Evolutionary conservation across 2,888 invertebrate genomes (phyloP), one percentile per base, ranked within the genome.

Genomic region (Eilema griseolum): DNA sequence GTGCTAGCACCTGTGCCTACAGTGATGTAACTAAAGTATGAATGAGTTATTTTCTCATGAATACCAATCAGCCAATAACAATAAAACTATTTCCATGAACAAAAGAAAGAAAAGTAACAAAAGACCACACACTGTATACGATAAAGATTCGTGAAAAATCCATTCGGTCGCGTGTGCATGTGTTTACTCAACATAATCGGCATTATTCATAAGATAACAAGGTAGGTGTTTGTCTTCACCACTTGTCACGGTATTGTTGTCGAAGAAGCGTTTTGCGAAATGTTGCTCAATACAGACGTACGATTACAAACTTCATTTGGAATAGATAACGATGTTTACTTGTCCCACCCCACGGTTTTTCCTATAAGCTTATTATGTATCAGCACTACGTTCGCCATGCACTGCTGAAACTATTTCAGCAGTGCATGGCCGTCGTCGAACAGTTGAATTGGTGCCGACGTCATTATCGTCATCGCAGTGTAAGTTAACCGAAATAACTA

Each of bases 201-300:
- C 93, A 94, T 95, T 94, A 95, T 95, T 95, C 95, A 95, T 94
- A 94, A 92, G 94, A 95, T 95, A 95, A 93, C 93, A 87, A 90
- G 85, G 80, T 81, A 78, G 80, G 92, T 95, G 88, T 94, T 95
- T 95, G 94, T 93, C 90, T 94, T 93, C 90, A 86, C 85, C 88
- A 85, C 87, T 90, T 90, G 93, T 93, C 93, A 91, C 90, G 90
- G 92, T 88, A 91, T 92, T 91, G 94, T 93, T 87, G 90, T 83
- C 85, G 88, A 90, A 90, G 93, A 89, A 92, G 93, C 90, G 88
- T 87, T 93, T 94, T 93, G 91, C 93, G 90, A 94, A 93, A 93
- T 83, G 82, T 95, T 93, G 88, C 94, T 81, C 86, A 93, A 94
- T 83, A 79, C 86, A 81, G 69, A 88, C 85, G 79, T 81, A 85